Evolutionary conservation across 2,888 invertebrate genomes (phyloP), one percentile per base, ranked within the genome.

Genomic region (Pterostichus niger): DNA sequence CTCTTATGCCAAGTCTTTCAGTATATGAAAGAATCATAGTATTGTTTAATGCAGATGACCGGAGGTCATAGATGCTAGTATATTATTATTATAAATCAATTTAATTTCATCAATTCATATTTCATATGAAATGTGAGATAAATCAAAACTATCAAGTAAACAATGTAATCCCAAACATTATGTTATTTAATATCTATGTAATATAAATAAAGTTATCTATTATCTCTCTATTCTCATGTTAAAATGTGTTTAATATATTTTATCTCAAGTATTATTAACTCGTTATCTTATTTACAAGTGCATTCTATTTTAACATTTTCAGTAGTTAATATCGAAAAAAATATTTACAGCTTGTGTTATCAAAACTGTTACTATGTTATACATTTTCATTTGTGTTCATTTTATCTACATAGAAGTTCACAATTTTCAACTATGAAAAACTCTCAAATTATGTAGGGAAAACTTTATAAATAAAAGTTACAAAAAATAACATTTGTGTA

Each of bases 261-360:
- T 71, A 71, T 71, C 46, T 11, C 6, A 64, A 35, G 31, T 17
- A 44, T 71, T 71, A 44, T 40, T 71, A 40, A 64, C 10, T 71
- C 10, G n/a, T 71, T 71, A 71, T 71, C 68, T 71, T 71, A 44
- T 71, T 71, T 71, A 71, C 68, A 71, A 71, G 15, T 44, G 40
- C 64, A 64, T 15, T 52, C 17, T 17, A 44, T 9, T 13, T 15
- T 68, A 13, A 68, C 33, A 15, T 35, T 44, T 40, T 71, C 61
- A 64, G 2, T 17, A 17, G 15, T 17, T 35, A 40, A 33, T 64
- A 64, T 64, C n/a, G 10, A 52, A 9, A 52, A 0, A 13, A 13
- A 9, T 33, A 64, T 64, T 64, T 64, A 64, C 64, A 35, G n/a
- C 33, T 13, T 64, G 13, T 64, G 17, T 71, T 71, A 56, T 56